A percentile compares a stretch with the other conserved stretches of the same genome.
Conservation (phyloP, 2,797 vertebrate genomes). For the Hemitrygon akajei region DNA sequence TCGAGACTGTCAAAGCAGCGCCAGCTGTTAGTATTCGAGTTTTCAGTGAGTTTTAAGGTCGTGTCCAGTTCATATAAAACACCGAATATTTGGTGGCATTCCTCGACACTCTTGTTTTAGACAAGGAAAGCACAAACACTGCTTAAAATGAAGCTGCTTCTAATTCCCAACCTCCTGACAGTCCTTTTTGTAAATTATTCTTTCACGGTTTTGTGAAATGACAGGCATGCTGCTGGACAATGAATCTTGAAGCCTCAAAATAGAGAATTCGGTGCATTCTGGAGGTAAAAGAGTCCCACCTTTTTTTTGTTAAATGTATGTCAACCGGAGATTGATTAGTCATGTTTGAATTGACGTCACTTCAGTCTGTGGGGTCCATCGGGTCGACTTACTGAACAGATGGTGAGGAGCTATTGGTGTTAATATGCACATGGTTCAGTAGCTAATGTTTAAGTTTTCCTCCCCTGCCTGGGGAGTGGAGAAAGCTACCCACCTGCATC, state of each 20-base stretch:
- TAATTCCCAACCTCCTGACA: not conserved
- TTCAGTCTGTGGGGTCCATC: conserved; percentile 45
- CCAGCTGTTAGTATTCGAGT: not conserved
- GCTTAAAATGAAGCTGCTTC: not conserved
- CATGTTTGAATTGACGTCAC: conserved; percentile 49
- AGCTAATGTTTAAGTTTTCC: conserved; percentile 59
- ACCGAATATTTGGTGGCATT: not conserved
- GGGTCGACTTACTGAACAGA: conserved; percentile 63
- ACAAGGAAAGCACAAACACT: no score
- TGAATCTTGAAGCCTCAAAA: not conserved
- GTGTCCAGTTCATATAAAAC: not conserved
- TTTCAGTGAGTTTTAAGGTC: conserved; percentile 20
- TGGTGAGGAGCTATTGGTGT: conserved; percentile 58
- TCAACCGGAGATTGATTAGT: conserved; percentile 44
- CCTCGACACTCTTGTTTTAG: not conserved
- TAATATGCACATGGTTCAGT: conserved; percentile 58
- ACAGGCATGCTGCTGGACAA: no score
- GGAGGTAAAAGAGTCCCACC: not conserved
- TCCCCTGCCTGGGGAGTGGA: conserved; percentile 58
- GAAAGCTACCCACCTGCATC: conserved; percentile 58
- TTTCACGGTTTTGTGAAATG: not conserved
- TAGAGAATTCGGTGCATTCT: not conserved
- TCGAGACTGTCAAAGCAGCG: not conserved
- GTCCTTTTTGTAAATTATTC: not conserved
- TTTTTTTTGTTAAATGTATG: conserved; percentile 19